A percentile compares a stretch with the other conserved stretches of the same genome.
phyloP scores from a whole-genome alignment of 2,888 invertebrate species.

The Diachrysia chrysitis region DNA sequence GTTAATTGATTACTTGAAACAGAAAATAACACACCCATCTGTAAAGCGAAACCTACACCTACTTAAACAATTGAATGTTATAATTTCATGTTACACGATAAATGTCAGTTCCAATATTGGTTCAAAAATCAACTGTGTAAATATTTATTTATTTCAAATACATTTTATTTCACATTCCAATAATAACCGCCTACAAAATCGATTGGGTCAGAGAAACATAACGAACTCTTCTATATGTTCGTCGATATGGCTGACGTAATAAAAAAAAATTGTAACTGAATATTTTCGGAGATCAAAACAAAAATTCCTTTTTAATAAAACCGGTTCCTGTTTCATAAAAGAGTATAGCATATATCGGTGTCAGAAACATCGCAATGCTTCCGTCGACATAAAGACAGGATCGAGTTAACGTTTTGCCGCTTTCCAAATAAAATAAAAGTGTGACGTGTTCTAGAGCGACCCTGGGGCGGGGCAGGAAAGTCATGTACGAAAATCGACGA shows the following conservation, averaged over 20 bases:
- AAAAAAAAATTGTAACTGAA: not conserved
- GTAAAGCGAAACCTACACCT: slow-evolving; percentile 5
- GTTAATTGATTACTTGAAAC: slow-evolving; percentile 37
- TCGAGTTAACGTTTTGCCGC: slow-evolving; percentile 37
- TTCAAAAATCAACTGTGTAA: not conserved
- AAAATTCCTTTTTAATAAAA: slow-evolving; percentile 10
- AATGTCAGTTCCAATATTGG: not conserved
- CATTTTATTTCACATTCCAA: not conserved
- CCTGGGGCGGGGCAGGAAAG: slow-evolving; percentile 17
- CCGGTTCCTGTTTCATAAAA: slow-evolving; percentile 6
- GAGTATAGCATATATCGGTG: slow-evolving; percentile 38
- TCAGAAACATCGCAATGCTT: slow-evolving; percentile 25
- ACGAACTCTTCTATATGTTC: not conserved
- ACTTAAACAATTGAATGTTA: not conserved
- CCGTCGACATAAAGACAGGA: slow-evolving; percentile 22
- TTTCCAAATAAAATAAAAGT: slow-evolving; percentile 53
- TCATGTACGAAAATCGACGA: slow-evolving; percentile 24
- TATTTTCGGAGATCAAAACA: slow-evolving; percentile 3
- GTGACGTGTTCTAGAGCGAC: slow-evolving; percentile 46
- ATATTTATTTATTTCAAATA: not conserved
- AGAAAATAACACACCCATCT: slow-evolving; percentile 22
- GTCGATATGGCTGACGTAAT: not conserved
- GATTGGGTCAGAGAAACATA: not conserved
- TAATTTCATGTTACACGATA: not conserved
- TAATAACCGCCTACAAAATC: not conserved